Conservation (phyloP, 2,113 vertebrate species). For the Macroglossus sobrinus region DNA sequence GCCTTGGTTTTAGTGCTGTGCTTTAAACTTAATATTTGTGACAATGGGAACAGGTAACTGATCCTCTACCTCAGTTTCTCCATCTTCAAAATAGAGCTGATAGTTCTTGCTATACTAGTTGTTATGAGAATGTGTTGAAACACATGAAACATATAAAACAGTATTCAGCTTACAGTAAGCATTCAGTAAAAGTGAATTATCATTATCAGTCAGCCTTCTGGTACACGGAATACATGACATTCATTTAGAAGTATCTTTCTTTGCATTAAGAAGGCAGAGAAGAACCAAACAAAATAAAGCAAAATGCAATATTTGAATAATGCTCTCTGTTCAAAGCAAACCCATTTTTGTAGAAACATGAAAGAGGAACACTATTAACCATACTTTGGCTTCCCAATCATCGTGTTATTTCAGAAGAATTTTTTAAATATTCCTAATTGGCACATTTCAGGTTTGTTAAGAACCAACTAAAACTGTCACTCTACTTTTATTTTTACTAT, state of each 20-base stretch:
- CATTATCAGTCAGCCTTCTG: rapidly evolving
- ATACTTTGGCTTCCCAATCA: not conserved
- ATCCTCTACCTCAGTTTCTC: not conserved
- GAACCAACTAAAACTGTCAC: not conserved
- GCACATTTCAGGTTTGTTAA: not conserved
- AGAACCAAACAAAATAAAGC: not conserved
- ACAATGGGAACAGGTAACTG: not conserved
- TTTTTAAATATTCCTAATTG: not conserved
- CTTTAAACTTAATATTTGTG: not conserved
- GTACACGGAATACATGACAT: rapidly evolving
- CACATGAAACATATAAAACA: rapidly evolving
- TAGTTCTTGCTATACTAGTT: not conserved
- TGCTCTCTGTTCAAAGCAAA: not conserved
- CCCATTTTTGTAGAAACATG: not conserved
- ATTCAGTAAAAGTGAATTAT: rapidly evolving
- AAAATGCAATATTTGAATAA: not conserved
- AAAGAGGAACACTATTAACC: not conserved
- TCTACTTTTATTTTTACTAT: not conserved
- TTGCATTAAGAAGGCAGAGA: not conserved
- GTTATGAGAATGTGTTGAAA: not conserved
- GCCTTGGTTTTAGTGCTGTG: rapidly evolving
- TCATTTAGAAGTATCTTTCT: not conserved
- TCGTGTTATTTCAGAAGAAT: not conserved
- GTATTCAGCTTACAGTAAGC: not conserved
- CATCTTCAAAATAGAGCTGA: no score